A percentile compares a stretch with the other conserved stretches of the same genome.
Evolutionary conservation across 2,888 invertebrate genomes (phyloP).

Genomic region (Ophion obscuratus): DNA sequence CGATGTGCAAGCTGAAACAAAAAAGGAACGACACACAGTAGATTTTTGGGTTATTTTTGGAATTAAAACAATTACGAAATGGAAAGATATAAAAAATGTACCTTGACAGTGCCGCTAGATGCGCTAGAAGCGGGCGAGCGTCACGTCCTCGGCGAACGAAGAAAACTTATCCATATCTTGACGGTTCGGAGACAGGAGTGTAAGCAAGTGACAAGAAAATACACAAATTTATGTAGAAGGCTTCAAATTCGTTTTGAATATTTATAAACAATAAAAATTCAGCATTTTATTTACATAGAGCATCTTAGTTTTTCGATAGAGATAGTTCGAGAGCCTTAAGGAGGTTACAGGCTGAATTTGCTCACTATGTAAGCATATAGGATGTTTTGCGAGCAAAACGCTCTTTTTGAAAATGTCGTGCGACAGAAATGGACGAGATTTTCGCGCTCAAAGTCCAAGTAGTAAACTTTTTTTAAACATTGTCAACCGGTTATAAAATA

Average conservation of each 20-base stretch:
- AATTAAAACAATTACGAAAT: no score
- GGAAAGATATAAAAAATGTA: conserved; percentile 68
- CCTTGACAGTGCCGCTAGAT: conserved; percentile 84
- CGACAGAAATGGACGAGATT: no score
- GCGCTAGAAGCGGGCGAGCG: conserved; percentile 84
- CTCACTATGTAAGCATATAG: not conserved
- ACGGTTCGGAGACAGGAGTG: conserved; percentile 63
- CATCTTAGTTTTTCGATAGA: no score
- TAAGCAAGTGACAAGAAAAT: conserved; percentile 65
- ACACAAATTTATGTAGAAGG: conserved; percentile 71
- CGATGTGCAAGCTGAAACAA: conserved; percentile 83
- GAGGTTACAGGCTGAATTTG: not conserved
- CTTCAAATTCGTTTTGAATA: conserved; percentile 21
- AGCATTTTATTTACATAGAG: not conserved
- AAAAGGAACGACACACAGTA: conserved; percentile 11
- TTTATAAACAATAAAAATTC: conserved; percentile 32
- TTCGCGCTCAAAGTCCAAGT: no score
- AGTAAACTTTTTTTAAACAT: no score
- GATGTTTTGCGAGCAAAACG: no score
- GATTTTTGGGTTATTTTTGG: not conserved
- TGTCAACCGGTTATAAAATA: no score
- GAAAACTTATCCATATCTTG: conserved; percentile 83
- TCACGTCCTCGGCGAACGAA: conserved; percentile 83
- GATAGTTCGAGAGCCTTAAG: not conserved
- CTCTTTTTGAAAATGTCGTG: no score